Evolutionary conservation across 2,888 invertebrate genomes (phyloP).

Genomic region (Notocelia uddmanniana): DNA sequence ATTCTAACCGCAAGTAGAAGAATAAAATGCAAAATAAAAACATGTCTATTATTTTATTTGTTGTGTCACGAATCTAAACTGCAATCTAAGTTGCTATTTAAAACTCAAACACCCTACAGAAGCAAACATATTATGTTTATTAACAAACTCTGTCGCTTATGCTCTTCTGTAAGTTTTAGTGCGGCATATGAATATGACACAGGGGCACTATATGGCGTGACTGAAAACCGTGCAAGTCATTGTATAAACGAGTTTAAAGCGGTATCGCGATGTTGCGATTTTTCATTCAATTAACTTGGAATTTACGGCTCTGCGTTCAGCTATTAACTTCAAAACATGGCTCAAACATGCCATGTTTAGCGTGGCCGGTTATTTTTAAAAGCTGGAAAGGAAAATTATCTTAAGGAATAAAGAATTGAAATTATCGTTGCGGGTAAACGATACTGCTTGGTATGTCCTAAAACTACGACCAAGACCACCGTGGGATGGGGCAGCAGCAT

Average conservation of each 20-base stretch:
- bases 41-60: constrained; percentile 16
- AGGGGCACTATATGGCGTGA: constrained; percentile 27
- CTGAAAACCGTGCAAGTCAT: constrained; percentile 25
- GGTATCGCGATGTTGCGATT: constrained; percentile 42
- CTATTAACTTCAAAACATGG: constrained; percentile 25
- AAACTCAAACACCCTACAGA: constrained; percentile 6
- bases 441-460: too few relatives aligned
- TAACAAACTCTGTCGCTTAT: neutral
- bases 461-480: too few relatives aligned
- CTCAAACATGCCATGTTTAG: constrained; percentile 19
- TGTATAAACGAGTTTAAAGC: constrained; percentile 25
- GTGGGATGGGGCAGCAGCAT: too few relatives aligned
- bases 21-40: constrained; percentile 8
- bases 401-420: constrained; percentile 1
- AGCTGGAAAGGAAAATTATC: neutral
- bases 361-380: constrained; percentile 8
- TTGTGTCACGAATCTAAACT: constrained; percentile 18
- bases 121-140: neutral
- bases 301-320: constrained; percentile 35
- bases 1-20: neutral
- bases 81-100: constrained; percentile 28
- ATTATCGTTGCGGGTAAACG: neutral
- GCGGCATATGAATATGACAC: neutral
- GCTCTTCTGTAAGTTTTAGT: neutral
- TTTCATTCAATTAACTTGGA: constrained; percentile 42